Conservation (phyloP, 2,888 invertebrate genomes). For the Clostera curtula region DNA sequence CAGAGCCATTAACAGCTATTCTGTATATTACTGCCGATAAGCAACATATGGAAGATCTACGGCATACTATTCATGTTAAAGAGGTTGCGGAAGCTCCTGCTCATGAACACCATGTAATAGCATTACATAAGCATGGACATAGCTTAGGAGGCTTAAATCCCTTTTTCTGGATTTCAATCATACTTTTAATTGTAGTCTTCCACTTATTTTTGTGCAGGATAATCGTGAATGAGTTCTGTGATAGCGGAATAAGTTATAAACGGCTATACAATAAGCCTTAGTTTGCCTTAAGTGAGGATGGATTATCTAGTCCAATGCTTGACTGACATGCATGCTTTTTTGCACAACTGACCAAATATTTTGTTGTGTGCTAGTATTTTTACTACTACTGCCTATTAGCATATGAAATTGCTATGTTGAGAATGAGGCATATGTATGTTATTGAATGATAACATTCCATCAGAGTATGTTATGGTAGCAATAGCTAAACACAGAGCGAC, state of each 20-base stretch:
- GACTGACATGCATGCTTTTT: constrained; percentile 26
- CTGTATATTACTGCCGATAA: constrained; percentile 93
- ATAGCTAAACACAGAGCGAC: too few relatives aligned
- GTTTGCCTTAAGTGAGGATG: too few relatives aligned
- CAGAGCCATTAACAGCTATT: constrained; percentile 92
- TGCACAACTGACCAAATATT: constrained; percentile 15
- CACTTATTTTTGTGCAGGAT: constrained; percentile 94
- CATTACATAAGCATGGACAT: constrained; percentile 92
- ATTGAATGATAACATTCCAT: too few relatives aligned
- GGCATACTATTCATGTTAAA: constrained; percentile 92
- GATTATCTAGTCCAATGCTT: too few relatives aligned
- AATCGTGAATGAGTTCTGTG: constrained; percentile 92
- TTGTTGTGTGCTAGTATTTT: not conserved
- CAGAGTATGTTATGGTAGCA: too few relatives aligned
- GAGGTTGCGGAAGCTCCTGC: constrained; percentile 91
- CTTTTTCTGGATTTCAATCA: constrained; percentile 93
- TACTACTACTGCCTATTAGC: not conserved
- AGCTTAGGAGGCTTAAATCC: constrained; percentile 92
- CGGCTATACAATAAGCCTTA: constrained; percentile 82
- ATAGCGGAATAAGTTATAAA: constrained; percentile 79
- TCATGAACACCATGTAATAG: constrained; percentile 92
- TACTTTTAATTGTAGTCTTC: constrained; percentile 90
- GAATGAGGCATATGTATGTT: too few relatives aligned
- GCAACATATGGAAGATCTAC: constrained; percentile 91
- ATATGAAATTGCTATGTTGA: too few relatives aligned